Conservation (phyloP, 1,140 invertebrate species). For the Planococcus citri region DNA sequence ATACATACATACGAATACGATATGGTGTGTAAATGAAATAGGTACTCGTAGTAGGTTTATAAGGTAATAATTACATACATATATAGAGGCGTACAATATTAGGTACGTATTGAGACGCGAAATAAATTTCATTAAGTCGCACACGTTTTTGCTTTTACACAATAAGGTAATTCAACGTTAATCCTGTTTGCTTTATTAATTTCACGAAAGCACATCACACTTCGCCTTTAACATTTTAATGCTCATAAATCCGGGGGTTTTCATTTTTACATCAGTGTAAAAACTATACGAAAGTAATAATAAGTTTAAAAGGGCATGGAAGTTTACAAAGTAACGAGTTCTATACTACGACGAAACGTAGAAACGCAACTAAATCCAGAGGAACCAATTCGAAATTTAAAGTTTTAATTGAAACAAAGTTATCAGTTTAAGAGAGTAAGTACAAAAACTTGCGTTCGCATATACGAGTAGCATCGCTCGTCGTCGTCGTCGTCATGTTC, state of each 20-base stretch:
- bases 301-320: conserved; percentile 2
- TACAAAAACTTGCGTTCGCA: conserved; percentile 5
- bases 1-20: too few relatives aligned
- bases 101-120: background rate
- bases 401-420: conserved; percentile 16
- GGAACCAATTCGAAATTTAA: conserved; percentile 11
- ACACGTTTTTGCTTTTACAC: background rate
- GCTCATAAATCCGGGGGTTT: conserved; percentile 1
- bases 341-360: background rate
- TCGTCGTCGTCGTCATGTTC: too few relatives aligned
- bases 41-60: too few relatives aligned
- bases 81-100: too few relatives aligned
- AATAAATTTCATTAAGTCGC: background rate
- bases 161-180: background rate
- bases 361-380: background rate
- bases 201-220: conserved; percentile 1
- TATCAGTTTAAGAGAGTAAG: conserved; percentile 2
- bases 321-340: background rate
- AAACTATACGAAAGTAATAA: conserved; percentile 3
- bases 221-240: background rate
- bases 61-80: too few relatives aligned
- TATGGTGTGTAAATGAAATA: too few relatives aligned
- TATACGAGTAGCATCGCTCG: background rate
- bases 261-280: background rate
- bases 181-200: background rate